phyloP scores from a whole-genome alignment of 2,888 invertebrate genomes.

The Autographa pulchrina region DNA sequence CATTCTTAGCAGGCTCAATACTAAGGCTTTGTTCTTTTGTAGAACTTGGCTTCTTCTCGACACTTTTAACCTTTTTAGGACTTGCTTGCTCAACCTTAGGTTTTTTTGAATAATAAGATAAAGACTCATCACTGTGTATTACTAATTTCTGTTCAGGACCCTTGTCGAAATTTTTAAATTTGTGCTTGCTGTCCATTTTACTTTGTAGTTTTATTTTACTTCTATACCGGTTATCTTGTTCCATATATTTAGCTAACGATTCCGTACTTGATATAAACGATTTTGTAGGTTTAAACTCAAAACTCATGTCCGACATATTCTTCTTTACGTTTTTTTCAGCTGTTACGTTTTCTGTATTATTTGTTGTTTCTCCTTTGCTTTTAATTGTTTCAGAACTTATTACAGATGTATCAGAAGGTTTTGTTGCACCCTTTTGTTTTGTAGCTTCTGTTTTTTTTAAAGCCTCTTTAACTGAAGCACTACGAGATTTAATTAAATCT shows the following conservation, averaged over 20 bases:
- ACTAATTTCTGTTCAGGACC: background rate
- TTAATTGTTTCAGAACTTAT: no score
- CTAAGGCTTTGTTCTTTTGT: no score
- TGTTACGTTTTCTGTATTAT: no score
- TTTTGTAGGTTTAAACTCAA: background rate
- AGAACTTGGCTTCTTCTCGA: no score
- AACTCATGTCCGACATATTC: no score
- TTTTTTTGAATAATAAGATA: background rate
- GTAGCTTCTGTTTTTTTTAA: no score
- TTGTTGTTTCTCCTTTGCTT: no score
- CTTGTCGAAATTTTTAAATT: background rate
- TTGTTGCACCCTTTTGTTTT: background rate
- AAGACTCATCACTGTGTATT: background rate
- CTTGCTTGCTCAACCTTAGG: background rate
- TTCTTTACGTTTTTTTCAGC: no score
- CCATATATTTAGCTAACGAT: background rate
- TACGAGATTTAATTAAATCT: background rate
- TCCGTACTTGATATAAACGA: background rate
- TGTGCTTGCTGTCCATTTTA: no score
- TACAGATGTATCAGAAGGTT: no score
- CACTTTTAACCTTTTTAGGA: background rate
- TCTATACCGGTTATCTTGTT: background rate
- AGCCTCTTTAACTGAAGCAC: background rate
- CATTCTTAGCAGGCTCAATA: no score
- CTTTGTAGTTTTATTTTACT: background rate